These are phyloP conservation scores for Drosophila auraria DNA, from an alignment of 1,140 invertebrate species.

Conservation along the genomic window DNA sequence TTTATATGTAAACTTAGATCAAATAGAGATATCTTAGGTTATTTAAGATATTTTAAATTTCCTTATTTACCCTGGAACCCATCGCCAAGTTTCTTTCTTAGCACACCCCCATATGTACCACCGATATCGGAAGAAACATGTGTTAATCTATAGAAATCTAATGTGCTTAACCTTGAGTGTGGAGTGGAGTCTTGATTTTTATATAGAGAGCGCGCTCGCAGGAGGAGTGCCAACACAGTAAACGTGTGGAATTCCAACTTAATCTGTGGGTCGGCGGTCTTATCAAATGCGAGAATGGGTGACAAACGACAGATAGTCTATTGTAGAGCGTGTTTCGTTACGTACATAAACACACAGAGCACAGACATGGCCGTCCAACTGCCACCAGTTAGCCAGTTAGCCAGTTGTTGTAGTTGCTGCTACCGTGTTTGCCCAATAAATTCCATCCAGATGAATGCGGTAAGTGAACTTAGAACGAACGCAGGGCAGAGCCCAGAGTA, in stretches of 20 bases:
- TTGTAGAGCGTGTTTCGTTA: slow-evolving; percentile 35
- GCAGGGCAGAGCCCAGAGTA: slow-evolving; percentile 3
- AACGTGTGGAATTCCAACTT: slow-evolving; percentile 46
- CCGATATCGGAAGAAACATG: slow-evolving; percentile 22
- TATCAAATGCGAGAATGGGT: slow-evolving; percentile 33
- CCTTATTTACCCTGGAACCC: not conserved
- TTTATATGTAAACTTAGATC: too few relatives aligned
- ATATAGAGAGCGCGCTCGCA: not conserved
- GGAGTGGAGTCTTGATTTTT: slow-evolving; percentile 51
- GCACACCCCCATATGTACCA: not conserved
- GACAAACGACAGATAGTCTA: slow-evolving; percentile 50
- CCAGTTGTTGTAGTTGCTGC: slow-evolving; percentile 6
- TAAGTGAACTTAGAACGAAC: slow-evolving; percentile 35
- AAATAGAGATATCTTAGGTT: not conserved
- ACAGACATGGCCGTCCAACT: slow-evolving; percentile 9
- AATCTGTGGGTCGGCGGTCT: slow-evolving; percentile 30
- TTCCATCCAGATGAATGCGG: slow-evolving; percentile 49
- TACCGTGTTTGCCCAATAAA: slow-evolving; percentile 41
- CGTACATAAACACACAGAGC: slow-evolving; percentile 28
- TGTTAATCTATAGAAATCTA: slow-evolving; percentile 47
- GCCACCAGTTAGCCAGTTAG: slow-evolving; percentile 11
- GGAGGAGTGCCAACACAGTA: slow-evolving; percentile 30
- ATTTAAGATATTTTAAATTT: not conserved
- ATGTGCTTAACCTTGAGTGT: slow-evolving; percentile 42
- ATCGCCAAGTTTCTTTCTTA: not conserved